Conservation (phyloP, 92 coral and sea anemone species). For the Heteractis magnifica region DNA sequence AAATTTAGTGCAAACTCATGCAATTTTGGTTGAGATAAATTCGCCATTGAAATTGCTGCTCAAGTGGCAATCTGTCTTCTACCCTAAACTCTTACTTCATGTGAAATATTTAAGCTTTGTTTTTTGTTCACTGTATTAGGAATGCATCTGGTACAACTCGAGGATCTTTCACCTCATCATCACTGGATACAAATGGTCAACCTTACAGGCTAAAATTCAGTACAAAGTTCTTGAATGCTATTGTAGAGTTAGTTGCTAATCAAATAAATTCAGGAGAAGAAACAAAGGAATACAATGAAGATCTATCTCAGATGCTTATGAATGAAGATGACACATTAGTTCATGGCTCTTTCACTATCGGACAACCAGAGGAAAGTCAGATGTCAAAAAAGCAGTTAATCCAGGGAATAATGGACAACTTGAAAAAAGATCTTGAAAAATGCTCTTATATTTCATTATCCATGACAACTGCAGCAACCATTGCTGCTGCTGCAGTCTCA, state of each 20-base stretch:
- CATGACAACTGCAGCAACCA: slow-evolving; percentile 79
- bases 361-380: slow-evolving; percentile 30
- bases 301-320: slow-evolving; percentile 38
- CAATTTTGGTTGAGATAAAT: no score
- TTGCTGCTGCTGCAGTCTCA: slow-evolving; percentile 88
- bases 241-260: slow-evolving; percentile 42
- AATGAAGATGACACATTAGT: neutral
- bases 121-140: neutral
- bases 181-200: neutral
- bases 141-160: slow-evolving; percentile 7
- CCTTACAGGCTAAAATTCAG: slow-evolving; percentile 46
- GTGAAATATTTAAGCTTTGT: neutral
- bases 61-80: no score
- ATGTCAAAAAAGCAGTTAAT: slow-evolving; percentile 59
- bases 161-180: neutral
- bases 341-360: slow-evolving; percentile 18
- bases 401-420: slow-evolving; percentile 89
- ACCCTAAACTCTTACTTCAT: no score
- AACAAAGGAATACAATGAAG: slow-evolving; percentile 51
- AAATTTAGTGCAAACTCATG: no score
- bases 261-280: slow-evolving; percentile 44
- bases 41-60: no score
- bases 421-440: slow-evolving; percentile 80
- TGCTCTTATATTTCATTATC: slow-evolving; percentile 69
- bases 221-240: slow-evolving; percentile 48